These are phyloP conservation scores for Euborellia annulipes DNA, from an alignment of 1,140 invertebrate genomes.

Conservation along the genomic window DNA sequence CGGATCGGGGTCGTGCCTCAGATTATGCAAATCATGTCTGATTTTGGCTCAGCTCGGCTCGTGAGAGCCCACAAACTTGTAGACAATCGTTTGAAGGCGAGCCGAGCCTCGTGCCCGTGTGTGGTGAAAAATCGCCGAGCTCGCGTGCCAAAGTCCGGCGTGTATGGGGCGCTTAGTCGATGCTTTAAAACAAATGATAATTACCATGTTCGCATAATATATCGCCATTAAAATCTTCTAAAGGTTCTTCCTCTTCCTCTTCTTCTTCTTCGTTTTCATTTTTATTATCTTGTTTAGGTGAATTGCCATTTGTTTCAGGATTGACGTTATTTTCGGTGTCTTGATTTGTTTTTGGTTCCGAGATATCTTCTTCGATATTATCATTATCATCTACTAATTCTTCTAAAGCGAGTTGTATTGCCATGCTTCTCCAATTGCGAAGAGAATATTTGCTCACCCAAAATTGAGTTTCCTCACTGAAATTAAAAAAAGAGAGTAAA, in stretches of 20 bases:
- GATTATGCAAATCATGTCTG: too few species aligned
- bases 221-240: slow-evolving; percentile 37
- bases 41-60: too few species aligned
- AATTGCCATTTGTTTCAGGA: slow-evolving; percentile 8
- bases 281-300: slow-evolving; percentile 11
- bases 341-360: too few species aligned
- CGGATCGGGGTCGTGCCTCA: too few species aligned
- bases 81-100: too few species aligned
- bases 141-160: too few species aligned
- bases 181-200: slow-evolving; percentile 8
- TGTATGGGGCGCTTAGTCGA: slow-evolving; percentile 24
- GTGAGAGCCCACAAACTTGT: too few species aligned
- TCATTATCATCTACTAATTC: slow-evolving; percentile 22
- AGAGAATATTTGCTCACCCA: slow-evolving; percentile 32
- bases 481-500: too few species aligned
- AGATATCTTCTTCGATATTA: slow-evolving; percentile 23
- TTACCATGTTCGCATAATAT: slow-evolving; percentile 35
- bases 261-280: slow-evolving; percentile 14
- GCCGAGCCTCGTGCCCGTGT: too few species aligned
- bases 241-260: slow-evolving; percentile 25
- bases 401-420: background rate
- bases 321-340: too few species aligned
- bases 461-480: slow-evolving; percentile 16
- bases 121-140: too few species aligned
- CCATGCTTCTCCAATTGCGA: slow-evolving; percentile 24